Evolutionary conservation across 2,113 vertebrate genomes (phyloP).

Genomic region (Triplophysa tibetana): DNA sequence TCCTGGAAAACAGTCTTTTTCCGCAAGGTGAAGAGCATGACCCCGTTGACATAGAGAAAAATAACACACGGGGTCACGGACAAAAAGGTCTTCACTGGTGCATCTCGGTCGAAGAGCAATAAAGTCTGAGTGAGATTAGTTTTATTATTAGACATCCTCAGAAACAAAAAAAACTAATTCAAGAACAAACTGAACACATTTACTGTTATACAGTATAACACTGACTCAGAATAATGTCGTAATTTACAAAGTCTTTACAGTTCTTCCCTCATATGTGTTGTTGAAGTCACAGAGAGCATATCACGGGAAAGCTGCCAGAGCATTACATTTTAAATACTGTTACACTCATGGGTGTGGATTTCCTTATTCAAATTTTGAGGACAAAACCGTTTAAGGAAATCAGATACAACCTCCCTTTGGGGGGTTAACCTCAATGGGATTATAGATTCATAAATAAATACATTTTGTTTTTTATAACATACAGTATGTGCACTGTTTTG

Average conservation of each 20-base stretch:
- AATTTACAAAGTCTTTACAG: not conserved
- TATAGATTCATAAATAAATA: no score
- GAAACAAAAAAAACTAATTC: not conserved
- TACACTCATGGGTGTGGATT: not conserved
- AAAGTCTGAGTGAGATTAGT: not conserved
- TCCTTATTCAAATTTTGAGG: no score
- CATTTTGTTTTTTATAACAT: no score
- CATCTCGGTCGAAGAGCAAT: not conserved
- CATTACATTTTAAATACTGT: not conserved
- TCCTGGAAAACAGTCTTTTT: slow-evolving; percentile 59
- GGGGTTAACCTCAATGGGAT: no score
- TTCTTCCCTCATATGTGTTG: not conserved
- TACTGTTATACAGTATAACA: not conserved
- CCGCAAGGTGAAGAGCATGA: slow-evolving; percentile 61
- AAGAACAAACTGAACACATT: not conserved
- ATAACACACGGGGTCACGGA: slow-evolving; percentile 57
- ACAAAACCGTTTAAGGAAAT: no score
- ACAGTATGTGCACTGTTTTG: no score
- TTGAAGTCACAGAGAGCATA: not conserved
- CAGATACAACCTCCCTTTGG: no score
- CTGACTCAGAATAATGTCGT: not conserved
- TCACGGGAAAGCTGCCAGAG: not conserved
- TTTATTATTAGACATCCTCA: slow-evolving; percentile 11
- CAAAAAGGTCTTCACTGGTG: slow-evolving; percentile 30
- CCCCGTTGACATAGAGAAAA: slow-evolving; percentile 60